These are phyloP conservation scores for Tiliqua scincoides DNA, from an alignment of 2,113 vertebrate genomes.

Conservation along the genomic window DNA sequence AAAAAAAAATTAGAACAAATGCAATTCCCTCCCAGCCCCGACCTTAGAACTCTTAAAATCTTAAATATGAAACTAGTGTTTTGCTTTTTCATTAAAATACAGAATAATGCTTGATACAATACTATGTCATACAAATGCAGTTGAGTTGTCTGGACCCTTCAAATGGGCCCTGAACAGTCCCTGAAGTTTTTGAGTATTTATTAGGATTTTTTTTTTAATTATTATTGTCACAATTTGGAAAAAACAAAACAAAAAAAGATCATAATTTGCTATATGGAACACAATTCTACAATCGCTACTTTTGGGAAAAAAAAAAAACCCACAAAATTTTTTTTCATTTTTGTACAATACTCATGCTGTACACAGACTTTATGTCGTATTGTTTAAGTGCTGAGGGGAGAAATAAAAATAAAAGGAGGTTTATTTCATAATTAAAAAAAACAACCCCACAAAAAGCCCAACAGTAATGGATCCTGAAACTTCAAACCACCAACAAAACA, in stretches of 20 bases:
- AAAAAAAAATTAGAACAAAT: constrained; percentile 40
- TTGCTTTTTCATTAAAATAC: constrained; percentile 96
- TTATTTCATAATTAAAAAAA: constrained; percentile 14
- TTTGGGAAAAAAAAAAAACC: constrained; percentile 35
- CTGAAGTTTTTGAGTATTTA: constrained; percentile 92
- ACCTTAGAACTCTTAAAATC: constrained; percentile 80
- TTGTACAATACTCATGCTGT: constrained; percentile 85
- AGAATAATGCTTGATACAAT: constrained; percentile 94
- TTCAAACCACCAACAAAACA: constrained; percentile 35
- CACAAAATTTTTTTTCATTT: constrained; percentile 45
- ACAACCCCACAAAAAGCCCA: background rate
- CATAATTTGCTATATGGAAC: constrained; percentile 73
- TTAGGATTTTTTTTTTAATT: constrained; percentile 71
- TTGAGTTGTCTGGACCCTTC: constrained; percentile 84
- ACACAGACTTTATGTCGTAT: constrained; percentile 89
- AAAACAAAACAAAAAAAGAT: constrained; percentile 59
- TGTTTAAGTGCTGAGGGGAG: constrained; percentile 85
- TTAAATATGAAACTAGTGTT: constrained; percentile 99
- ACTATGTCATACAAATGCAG: constrained; percentile 92
- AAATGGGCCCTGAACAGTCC: constrained; percentile 87
- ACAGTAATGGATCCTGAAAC: constrained; percentile 50
- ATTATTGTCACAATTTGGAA: constrained; percentile 90
- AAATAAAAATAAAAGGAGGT: constrained; percentile 22
- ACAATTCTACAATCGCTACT: constrained; percentile 73
- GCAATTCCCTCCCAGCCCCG: constrained; percentile 67